Conservation (phyloP, 2,113 vertebrate genomes). For the Gymnarchus niloticus region DNA sequence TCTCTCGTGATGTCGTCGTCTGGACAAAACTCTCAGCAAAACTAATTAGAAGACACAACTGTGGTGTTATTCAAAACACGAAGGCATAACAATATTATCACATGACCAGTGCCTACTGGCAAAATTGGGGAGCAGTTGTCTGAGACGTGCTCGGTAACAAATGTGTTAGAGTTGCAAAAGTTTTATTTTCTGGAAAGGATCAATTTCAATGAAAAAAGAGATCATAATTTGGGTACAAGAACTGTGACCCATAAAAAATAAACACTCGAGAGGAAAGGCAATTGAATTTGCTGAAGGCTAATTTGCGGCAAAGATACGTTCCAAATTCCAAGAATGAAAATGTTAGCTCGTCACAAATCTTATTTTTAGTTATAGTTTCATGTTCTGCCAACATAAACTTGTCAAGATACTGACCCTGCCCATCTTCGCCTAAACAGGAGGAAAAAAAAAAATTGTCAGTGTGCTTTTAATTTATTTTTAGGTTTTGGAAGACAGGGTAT, state of each 20-base stretch:
- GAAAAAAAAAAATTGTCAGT: conserved; percentile 12
- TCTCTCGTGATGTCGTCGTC: too few species aligned
- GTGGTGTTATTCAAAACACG: too few species aligned
- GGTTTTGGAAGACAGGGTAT: conserved; percentile 24
- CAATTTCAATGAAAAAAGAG: not conserved
- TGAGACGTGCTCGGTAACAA: not conserved
- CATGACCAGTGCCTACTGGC: not conserved
- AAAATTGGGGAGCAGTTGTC: too few species aligned
- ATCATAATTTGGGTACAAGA: not conserved
- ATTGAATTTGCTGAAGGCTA: not conserved
- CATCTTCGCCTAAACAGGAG: not conserved
- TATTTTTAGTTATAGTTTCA: not conserved
- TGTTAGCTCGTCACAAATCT: not conserved
- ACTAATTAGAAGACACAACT: too few species aligned
- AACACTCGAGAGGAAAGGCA: not conserved
- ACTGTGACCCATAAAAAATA: not conserved
- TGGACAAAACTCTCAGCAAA: too few species aligned
- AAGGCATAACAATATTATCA: too few species aligned
- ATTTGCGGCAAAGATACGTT: not conserved
- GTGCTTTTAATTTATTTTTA: conserved; percentile 18
- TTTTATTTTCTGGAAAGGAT: not conserved
- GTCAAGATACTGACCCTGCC: not conserved
- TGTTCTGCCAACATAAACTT: not conserved
- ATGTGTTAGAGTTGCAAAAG: not conserved
- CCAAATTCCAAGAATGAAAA: not conserved